Evolutionary conservation across 2,888 invertebrate species (phyloP), one percentile per base, ranked within the genome.

Genomic region (Drosophila pseudotakahashii): DNA sequence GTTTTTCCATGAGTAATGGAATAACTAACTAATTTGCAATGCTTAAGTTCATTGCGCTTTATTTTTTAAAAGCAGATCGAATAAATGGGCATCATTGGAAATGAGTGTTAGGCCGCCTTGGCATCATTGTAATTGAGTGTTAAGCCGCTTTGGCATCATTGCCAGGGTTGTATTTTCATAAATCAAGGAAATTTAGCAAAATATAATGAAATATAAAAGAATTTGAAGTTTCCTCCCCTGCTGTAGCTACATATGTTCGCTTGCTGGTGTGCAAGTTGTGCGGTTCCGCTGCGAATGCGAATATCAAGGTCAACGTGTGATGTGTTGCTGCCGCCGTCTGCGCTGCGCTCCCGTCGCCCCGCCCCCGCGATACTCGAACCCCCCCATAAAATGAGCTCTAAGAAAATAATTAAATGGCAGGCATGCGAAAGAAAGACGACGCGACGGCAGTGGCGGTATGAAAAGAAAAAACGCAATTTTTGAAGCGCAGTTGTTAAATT

Each of bases 221-320:
- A 26, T 26, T 26, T 2, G 2, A 13, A 32, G 6, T 53, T 16
- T 16, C 6, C 30, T 41, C 0, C 62, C 1, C 26, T 39, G 62
- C 47, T 62, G 39, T 26, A 9, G 10, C 23, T 48, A 30, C 30
- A 30, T 30, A 48, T 59, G 41, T 42, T 60, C 68, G 75, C 23
- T 64, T 32, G 23, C 55, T n/a, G 19, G 42, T 57, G 58, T 58
- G 62, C 47, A 48, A 34, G 45, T 59, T 59, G 62, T 51, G 53
- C 64, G 66, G 89, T 90, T 89, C 88, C 88, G 89, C 88, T 88
- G 89, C 88, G 90, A 89, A 85, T 89, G 89, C 90, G 90, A 89
- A 87, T 85, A 88, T 90, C 90, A 90, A 90, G 90, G 90, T 90
- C 90, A 87, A 77, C 82, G 75, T 80, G 87, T 82, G 85, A 82